Evolutionary conservation across 2,888 invertebrate genomes (phyloP).

Genomic region (Microplitis manilae): DNA sequence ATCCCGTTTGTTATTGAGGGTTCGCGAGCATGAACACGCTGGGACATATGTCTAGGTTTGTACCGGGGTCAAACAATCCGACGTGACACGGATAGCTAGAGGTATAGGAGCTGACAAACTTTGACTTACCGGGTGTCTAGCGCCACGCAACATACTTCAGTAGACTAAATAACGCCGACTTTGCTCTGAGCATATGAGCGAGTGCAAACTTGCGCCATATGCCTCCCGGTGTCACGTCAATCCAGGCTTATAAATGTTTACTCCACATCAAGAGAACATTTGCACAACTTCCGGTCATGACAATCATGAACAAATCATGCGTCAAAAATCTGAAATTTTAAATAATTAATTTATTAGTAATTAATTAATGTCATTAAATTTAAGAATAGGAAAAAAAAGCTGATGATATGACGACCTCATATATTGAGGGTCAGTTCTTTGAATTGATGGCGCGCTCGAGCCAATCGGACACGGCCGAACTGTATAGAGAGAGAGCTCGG

Average conservation of each 20-base stretch:
- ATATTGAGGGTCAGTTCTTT: slow-evolving; percentile 9
- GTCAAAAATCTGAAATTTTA: not conserved
- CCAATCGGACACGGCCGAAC: slow-evolving; percentile 56
- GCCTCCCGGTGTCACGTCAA: slow-evolving; percentile 33
- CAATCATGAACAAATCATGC: not conserved
- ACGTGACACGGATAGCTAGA: slow-evolving; percentile 28
- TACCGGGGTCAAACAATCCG: slow-evolving; percentile 32
- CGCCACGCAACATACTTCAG: slow-evolving; percentile 30
- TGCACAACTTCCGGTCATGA: slow-evolving; percentile 15
- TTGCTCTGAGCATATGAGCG: not conserved
- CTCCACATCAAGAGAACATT: slow-evolving; percentile 9
- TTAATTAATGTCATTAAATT: slow-evolving; percentile 3
- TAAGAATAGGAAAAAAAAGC: not conserved
- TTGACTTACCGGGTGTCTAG: slow-evolving; percentile 25
- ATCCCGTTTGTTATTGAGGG: not conserved
- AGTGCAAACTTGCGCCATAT: slow-evolving; percentile 35
- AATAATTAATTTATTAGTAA: not conserved
- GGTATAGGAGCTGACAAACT: slow-evolving; percentile 25
- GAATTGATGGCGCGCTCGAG: slow-evolving; percentile 29
- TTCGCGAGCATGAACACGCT: not conserved
- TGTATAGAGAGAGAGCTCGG: slow-evolving; percentile 1
- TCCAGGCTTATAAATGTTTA: slow-evolving; percentile 21
- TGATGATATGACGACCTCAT: not conserved
- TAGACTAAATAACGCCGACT: not conserved
- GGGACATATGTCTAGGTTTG: slow-evolving; percentile 28